Evolutionary conservation across 2,797 vertebrate genomes (phyloP), one percentile per base, ranked within the genome.

Genomic region (Oryzias dopingdopingensis): DNA sequence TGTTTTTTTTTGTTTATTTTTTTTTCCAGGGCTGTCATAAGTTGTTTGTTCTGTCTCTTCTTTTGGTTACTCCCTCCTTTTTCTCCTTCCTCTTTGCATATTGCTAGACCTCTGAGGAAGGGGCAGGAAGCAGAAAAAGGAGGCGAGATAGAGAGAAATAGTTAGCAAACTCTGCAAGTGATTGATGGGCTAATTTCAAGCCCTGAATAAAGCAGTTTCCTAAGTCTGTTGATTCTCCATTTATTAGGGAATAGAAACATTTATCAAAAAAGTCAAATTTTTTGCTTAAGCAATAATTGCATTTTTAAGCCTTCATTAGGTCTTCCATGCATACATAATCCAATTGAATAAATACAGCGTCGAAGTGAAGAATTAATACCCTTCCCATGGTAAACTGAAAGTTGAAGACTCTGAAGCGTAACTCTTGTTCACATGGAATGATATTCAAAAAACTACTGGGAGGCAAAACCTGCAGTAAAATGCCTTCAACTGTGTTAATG

Each of bases 121-220:
- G 50, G 68, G 72, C 66, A 47, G 66, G 66, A 57, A 49, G 32
- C 40, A 62, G 62, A 69, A 67, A 59, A 77, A 62, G 56, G 68
- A 71, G 66, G 54, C 86, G 37, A 62, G 62, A 56, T 63, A 55
- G 50, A 62, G 88, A 88, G 90, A 92, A 95, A 90, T 81, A 92
- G 92, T 93, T 94, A 96, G 89, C 93, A 96, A 96, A 96, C 94
- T 95, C 92, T 86, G 85, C 72, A 84, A 81, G 92, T 97, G 95
- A 98, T 96, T 95, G 96, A 97, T 97, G 95, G 93, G 91, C 93
- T 97, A 95, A 98, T 96, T 98, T 96, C 92, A 92, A 93, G 89
- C 92, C 87, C 91, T 81, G 94, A 95, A 95, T 95, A 96, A 96
- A 94, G 90, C 90, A 83, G 93, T 94, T 95, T 96, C 95, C 94